Evolutionary conservation across 2,797 vertebrate genomes (phyloP).

Genomic region (Macroramphosus scolopax): DNA sequence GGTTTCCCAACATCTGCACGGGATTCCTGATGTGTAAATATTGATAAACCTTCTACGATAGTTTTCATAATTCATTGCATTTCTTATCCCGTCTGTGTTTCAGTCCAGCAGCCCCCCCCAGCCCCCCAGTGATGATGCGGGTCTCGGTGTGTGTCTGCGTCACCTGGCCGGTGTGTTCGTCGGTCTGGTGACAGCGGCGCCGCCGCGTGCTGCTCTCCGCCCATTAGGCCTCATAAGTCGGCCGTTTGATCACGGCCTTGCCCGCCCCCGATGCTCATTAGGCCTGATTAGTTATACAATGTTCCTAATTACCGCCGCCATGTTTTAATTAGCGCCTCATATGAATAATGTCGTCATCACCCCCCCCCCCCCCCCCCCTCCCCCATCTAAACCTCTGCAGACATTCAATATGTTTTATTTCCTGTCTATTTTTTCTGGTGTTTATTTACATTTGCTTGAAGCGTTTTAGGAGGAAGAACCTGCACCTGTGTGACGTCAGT

Average conservation of each 20-base stretch:
- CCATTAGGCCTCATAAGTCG: conserved; percentile 62
- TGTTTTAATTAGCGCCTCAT: conserved; percentile 76
- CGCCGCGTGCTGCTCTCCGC: conserved; percentile 23
- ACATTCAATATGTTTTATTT: not conserved
- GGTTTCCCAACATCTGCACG: conserved; percentile 49
- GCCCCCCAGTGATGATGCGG: no score
- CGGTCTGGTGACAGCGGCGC: no score
- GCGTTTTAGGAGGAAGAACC: not conserved
- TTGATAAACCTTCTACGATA: conserved; percentile 63
- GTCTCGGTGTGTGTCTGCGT: no score
- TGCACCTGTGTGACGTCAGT: not conserved
- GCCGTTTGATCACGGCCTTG: conserved; percentile 68
- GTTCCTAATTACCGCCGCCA: conserved; percentile 72
- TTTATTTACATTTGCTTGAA: no score
- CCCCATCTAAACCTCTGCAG: not conserved
- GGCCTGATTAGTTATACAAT: conserved; percentile 75
- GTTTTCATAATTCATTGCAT: conserved; percentile 71
- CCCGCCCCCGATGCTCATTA: conserved; percentile 68
- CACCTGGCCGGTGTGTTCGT: no score
- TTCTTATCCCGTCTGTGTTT: conserved; percentile 55
- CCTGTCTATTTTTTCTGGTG: not conserved
- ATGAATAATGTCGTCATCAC: conserved; percentile 46
- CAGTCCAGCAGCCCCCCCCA: no score
- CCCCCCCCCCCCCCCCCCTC: not conserved
- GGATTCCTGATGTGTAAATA: conserved; percentile 63